Base-by-base conservation (phyloP, 2,888 invertebrate species). In the Mechanitis mazaeus region DNA sequence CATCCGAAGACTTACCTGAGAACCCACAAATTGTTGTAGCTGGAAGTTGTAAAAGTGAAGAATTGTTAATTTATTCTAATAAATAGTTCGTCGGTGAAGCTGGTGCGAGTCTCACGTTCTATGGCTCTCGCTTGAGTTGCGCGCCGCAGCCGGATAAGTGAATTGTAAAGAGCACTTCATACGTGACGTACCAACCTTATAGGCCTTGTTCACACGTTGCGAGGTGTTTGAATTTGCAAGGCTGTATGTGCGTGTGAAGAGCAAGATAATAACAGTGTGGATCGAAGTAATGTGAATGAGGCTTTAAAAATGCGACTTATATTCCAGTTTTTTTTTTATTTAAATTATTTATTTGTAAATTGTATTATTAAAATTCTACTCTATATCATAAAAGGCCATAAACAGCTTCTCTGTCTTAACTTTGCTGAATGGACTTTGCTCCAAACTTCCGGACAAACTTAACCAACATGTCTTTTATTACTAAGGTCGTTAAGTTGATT, bases 151-250 rank as follows among this genome's bases (percentile, higher is more conserved):
- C 69, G 72, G 79, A 79, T 83, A 83, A 82, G 78, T 83, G 81
- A 83, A 83, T 83, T 81, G 78, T 79, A 75, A 77, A 77, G 75
- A 72, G 74, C 71, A 70, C 71, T 72, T 70, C 75, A 79, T 73
- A 79, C 80, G 80, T 78, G 79, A 76, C 72, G 70, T 63, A 59
- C 54, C 61, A 62, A 55, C 54, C 58, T 64, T 57, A 50, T 50
- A 50, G 50, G 50, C 50, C 50, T 31, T 50, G 50, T 50, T 63
- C 54, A 63, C 68, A 66, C 61, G 47, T 9, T 7, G 61, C 38
- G 9, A 47, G 50, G 54, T 64, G 63, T 38, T 63, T 66, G 60
- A 63, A 46, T 47, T 56, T 47, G 11, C 58, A 42, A 42, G 42
- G 9, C 9, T 42, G 9, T 42, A 42, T 42, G 42, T 42, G 11